Conservation (phyloP, 1,140 invertebrate genomes). For the Heliconius melpomene region DNA sequence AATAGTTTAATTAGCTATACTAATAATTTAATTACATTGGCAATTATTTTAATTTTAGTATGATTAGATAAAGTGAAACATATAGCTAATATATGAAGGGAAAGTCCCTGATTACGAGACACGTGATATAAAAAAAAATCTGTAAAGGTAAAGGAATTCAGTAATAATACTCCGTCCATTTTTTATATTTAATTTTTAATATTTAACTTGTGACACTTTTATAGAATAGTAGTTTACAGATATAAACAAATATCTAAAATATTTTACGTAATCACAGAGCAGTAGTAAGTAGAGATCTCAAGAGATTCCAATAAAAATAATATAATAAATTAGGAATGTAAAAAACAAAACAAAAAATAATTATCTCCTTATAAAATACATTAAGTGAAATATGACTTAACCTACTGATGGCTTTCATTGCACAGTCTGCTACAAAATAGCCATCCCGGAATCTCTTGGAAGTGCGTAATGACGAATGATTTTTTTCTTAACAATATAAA, state of each 20-base stretch:
- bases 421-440: neutral
- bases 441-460: neutral
- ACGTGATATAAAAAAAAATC: neutral
- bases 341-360: neutral
- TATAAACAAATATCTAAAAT: constrained; percentile 23
- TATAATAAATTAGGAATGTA: neutral
- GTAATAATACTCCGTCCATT: neutral
- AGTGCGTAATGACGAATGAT: neutral
- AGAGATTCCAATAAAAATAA: constrained; percentile 18
- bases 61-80: too few relatives aligned
- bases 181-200: constrained; percentile 4
- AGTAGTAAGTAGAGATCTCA: constrained; percentile 28
- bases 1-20: too few relatives aligned
- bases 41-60: too few relatives aligned
- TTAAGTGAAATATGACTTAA: neutral
- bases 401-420: neutral
- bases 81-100: too few relatives aligned
- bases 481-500: neutral
- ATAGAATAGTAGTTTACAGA: constrained; percentile 18
- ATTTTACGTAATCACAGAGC: constrained; percentile 35
- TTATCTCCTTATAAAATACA: constrained; percentile 3
- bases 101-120: too few relatives aligned
- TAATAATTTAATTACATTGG: too few relatives aligned
- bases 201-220: constrained; percentile 24
- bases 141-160: neutral